Evolutionary conservation across 2,888 invertebrate genomes (phyloP).

Genomic region (Acleris holmiana): DNA sequence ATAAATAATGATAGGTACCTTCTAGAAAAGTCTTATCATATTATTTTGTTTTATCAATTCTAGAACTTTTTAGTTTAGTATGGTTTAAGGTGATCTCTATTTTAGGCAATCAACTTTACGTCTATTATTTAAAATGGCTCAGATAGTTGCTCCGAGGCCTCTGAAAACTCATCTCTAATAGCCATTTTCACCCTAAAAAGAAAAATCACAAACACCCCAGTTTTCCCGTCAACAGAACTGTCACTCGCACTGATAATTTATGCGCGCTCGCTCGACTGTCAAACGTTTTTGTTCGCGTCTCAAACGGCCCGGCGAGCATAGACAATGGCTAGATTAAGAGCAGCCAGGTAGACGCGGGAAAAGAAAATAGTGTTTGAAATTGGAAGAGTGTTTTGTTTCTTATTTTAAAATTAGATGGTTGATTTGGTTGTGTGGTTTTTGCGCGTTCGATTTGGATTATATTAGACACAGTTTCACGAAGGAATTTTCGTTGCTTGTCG

Average conservation of each 20-base stretch:
- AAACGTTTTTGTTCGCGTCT: constrained; percentile 63
- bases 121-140: too few relatives aligned
- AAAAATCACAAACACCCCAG: constrained; percentile 36
- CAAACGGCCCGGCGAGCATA: constrained; percentile 61
- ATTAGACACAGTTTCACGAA: too few relatives aligned
- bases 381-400: constrained; percentile 10
- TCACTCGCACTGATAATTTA: constrained; percentile 58
- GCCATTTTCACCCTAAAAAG: constrained; percentile 17
- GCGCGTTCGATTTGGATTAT: too few relatives aligned
- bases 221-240: constrained; percentile 47
- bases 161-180: constrained; percentile 17
- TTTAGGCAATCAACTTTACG: too few relatives aligned
- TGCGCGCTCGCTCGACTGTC: constrained; percentile 55
- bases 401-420: constrained; percentile 2
- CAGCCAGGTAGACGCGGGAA: constrained; percentile 52
- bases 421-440: too few relatives aligned
- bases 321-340: constrained; percentile 66
- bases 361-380: constrained; percentile 29
- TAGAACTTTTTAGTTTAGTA: background rate
- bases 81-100: too few relatives aligned
- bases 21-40: background rate
- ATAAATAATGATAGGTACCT: too few relatives aligned
- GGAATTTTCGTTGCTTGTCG: too few relatives aligned
- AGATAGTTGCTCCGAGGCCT: background rate
- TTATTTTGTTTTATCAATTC: background rate